These are phyloP conservation scores for Drosophila paranaensis DNA, from an alignment of 2,888 invertebrate genomes.

Conservation along the genomic window DNA sequence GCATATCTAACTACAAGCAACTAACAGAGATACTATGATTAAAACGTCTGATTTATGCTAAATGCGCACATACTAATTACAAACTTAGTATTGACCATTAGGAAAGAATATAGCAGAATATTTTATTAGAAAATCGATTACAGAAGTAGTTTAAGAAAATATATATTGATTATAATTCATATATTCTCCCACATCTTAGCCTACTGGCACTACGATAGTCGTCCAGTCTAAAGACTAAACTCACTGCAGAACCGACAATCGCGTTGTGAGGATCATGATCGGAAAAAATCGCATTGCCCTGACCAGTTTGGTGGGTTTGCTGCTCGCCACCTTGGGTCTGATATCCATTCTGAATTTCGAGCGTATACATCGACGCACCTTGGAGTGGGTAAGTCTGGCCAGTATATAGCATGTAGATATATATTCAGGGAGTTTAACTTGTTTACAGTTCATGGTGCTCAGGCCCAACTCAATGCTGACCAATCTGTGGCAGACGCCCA, in stretches of 20 bases:
- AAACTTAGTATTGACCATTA: too few species aligned
- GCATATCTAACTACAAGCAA: background rate
- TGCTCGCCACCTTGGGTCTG: slow-evolving; percentile 45
- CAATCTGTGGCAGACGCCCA: slow-evolving; percentile 88
- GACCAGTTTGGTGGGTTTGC: slow-evolving; percentile 53
- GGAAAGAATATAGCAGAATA: background rate
- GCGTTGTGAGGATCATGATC: slow-evolving; percentile 48
- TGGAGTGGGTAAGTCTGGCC: slow-evolving; percentile 52
- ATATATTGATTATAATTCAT: too few species aligned
- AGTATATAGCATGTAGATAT: background rate
- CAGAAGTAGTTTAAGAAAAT: background rate
- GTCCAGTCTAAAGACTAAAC: background rate
- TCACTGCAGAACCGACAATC: slow-evolving; percentile 26
- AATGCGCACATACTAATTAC: too few species aligned
- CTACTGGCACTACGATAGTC: background rate
- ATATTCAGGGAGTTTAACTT: too few species aligned
- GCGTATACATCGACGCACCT: slow-evolving; percentile 44
- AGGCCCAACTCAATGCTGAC: slow-evolving; percentile 85
- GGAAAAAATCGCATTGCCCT: slow-evolving; percentile 62
- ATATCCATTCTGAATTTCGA: slow-evolving; percentile 55
- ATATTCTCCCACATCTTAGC: background rate
- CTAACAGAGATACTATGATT: background rate
- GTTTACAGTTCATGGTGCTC: slow-evolving; percentile 87
- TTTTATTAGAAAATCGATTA: background rate
- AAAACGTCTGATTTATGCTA: background rate